Evolutionary conservation across 2,888 invertebrate species (phyloP), one percentile per base, ranked within the genome.

Genomic region (Sesia bembeciformis): DNA sequence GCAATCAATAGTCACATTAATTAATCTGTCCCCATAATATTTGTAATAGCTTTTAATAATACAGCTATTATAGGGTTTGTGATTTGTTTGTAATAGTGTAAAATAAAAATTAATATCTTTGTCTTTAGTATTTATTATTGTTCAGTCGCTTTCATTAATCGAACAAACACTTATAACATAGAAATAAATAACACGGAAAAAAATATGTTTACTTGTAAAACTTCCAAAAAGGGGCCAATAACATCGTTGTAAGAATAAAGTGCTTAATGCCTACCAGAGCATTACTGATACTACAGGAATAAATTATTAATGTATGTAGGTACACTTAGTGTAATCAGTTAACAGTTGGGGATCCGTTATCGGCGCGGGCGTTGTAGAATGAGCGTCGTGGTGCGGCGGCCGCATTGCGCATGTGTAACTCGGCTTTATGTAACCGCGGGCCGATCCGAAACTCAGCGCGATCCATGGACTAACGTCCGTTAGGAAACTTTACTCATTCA

Each of bases 401-500:
- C 52, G 58, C 62, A 62, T 40, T 58, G 77, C 78, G 85, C 84
- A 79, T 78, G 83, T 76, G 77, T n/a, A n/a, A n/a, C n/a, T 75
- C 68, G 64, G 61, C 67, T 81, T 84, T 85, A 85, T 78, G 72
- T 84, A 86, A 84, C 81, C 72, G 70, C 74, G 71, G 74, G 72
- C 71, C 50, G 50, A 52, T 49, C 49, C 53, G 51, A 55, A 52
- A 40, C 40, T 73, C 62, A 74, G 70, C 70, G 73, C 78, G 78
- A 83, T 81, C 83, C 80, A 81, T 82, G 84, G 82, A 73, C 78
- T 78, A 76, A 71, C 76, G 84, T 82, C 82, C 81, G 81, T 80
- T 81, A 79, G 81, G 81, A 84, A 88, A 88, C 80, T 87, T 88
- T 81, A 65, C 82, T 82, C 87, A 88, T 87, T 88, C 87, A 87